Conservation (phyloP, 2,113 vertebrate genomes). For the Natator depressus region DNA sequence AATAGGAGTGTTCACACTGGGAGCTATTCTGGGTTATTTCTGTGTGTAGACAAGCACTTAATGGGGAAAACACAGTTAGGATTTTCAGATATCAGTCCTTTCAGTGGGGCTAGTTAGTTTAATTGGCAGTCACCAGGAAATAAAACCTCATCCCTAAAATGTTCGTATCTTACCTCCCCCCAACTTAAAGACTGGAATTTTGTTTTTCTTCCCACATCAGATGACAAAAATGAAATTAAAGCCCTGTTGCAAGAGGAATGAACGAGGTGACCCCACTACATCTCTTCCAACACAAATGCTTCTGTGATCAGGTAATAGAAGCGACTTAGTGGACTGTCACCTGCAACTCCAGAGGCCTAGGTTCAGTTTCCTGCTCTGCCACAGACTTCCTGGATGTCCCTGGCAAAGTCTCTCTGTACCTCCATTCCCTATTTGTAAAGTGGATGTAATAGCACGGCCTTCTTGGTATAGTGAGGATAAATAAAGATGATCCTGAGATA, state of each 20-base stretch:
- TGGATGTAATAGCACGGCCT: not conserved
- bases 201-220: not conserved
- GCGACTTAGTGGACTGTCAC: not conserved
- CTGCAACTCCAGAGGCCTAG: not conserved
- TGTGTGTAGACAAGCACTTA: not conserved
- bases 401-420: not conserved
- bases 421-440: not conserved
- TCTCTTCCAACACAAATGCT: not conserved
- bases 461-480: not conserved
- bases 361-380: accelerated
- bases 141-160: not conserved
- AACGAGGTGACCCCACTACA: not conserved
- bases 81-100: not conserved
- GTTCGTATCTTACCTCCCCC: not conserved
- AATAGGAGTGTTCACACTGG: not conserved
- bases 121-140: not conserved
- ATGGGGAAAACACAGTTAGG: not conserved
- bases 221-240: not conserved
- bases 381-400: not conserved
- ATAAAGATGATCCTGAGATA: not conserved
- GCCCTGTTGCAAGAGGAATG: not conserved
- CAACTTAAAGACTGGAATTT: accelerated
- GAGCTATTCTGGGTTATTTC: not conserved
- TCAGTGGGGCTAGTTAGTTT: accelerated
- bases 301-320: not conserved